Conservation (phyloP, 2,888 invertebrate species). For the Lutraria lutraria region DNA sequence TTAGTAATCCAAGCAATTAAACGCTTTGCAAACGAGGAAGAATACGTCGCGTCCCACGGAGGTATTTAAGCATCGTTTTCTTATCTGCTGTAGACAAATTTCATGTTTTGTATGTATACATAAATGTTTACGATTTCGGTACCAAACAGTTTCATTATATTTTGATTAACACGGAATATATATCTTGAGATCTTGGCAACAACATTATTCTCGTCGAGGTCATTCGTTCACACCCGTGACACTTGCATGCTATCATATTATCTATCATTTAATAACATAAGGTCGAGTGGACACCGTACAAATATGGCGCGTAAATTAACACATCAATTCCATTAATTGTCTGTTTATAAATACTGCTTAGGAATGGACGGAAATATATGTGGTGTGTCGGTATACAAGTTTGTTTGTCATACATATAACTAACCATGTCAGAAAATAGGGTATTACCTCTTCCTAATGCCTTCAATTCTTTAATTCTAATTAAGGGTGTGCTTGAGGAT, state of each 20-base stretch:
- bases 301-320: not conserved
- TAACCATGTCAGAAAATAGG: not conserved
- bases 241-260: not conserved
- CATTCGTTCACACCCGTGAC: conserved; percentile 17
- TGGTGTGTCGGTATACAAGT: not conserved
- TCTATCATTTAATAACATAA: not conserved
- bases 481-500: too few relatives aligned
- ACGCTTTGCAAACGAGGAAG: not conserved
- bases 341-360: not conserved
- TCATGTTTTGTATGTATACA: conserved; percentile 17
- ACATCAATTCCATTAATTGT: not conserved
- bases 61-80: not conserved
- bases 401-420: not conserved
- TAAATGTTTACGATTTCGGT: conserved; percentile 15
- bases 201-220: not conserved
- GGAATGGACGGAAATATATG: not conserved
- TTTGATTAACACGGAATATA: not conserved
- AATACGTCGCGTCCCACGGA: not conserved
- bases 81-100: conserved; percentile 24
- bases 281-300: not conserved
- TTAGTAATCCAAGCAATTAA: not conserved
- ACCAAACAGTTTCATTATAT: conserved; percentile 17
- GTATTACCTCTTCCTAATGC: not conserved
- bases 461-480: too few relatives aligned
- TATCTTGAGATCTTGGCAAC: conserved; percentile 1